These are phyloP conservation scores for Pseudotriccus pelzelni DNA, from an alignment of 2,797 vertebrate genomes.

Conservation along the genomic window DNA sequence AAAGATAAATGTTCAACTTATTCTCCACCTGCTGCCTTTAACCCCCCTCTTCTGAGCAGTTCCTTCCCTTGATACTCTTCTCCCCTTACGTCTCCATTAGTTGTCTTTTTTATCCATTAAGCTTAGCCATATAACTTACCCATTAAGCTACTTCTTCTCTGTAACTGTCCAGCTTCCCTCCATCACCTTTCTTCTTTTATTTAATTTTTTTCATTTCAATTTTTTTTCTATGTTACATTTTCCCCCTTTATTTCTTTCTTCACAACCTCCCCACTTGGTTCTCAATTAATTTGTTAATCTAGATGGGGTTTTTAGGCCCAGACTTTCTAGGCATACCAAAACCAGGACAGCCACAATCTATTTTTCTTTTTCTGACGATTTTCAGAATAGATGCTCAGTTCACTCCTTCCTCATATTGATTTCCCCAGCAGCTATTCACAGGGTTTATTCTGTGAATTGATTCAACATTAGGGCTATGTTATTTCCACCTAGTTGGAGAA, in stretches of 20 bases:
- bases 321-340: neutral
- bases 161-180: neutral
- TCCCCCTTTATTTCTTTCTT: neutral
- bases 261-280: neutral
- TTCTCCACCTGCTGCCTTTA: neutral
- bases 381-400: neutral
- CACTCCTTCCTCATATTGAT: constrained; percentile 17
- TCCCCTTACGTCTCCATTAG: neutral
- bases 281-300: neutral
- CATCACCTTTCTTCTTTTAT: neutral
- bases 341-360: neutral
- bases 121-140: neutral
- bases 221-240: neutral
- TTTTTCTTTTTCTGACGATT: neutral
- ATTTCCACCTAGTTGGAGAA: neutral
- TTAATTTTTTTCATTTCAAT: neutral
- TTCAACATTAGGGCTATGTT: constrained; percentile 6
- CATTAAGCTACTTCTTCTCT: neutral
- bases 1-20: neutral
- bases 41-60: neutral
- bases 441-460: constrained; percentile 31
- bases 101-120: neutral
- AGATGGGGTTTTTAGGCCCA: neutral
- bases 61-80: neutral
- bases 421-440: neutral